Conservation (phyloP, 2,888 invertebrate genomes). For the Leptopilina syphax region DNA sequence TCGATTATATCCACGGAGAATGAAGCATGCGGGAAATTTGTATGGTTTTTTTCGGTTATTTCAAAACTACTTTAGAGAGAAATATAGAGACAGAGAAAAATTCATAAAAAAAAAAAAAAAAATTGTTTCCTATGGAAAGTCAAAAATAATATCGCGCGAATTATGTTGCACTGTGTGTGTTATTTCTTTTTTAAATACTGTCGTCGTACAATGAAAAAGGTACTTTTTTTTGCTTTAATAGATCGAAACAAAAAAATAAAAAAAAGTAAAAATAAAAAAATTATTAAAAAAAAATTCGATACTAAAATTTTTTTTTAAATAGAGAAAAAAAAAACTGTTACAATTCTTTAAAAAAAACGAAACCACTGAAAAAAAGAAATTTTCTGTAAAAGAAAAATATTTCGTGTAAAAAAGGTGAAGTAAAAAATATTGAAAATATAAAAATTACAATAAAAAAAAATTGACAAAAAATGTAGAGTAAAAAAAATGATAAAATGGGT, state of each 20-base stretch:
- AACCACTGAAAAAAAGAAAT: background rate
- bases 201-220: conserved; percentile 20
- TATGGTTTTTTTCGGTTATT: conserved; percentile 13
- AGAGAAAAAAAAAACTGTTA: background rate
- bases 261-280: too few species aligned
- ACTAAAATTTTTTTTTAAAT: too few species aligned
- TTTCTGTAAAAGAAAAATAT: background rate
- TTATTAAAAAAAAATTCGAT: too few species aligned
- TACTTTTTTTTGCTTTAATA: background rate
- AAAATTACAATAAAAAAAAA: background rate
- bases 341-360: too few species aligned
- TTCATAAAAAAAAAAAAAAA: background rate
- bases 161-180: background rate
- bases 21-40: conserved; percentile 33
- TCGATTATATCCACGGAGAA: conserved; percentile 30
- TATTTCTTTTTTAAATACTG: conserved; percentile 16
- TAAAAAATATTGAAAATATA: background rate
- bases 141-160: background rate
- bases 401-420: background rate
- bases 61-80: conserved; percentile 13
- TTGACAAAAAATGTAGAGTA: background rate
- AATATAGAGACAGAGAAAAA: background rate
- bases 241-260: background rate
- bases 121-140: background rate
- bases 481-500: background rate